Evolutionary conservation across 2,797 vertebrate genomes (phyloP).

Genomic region (Artibeus jamaicensis): DNA sequence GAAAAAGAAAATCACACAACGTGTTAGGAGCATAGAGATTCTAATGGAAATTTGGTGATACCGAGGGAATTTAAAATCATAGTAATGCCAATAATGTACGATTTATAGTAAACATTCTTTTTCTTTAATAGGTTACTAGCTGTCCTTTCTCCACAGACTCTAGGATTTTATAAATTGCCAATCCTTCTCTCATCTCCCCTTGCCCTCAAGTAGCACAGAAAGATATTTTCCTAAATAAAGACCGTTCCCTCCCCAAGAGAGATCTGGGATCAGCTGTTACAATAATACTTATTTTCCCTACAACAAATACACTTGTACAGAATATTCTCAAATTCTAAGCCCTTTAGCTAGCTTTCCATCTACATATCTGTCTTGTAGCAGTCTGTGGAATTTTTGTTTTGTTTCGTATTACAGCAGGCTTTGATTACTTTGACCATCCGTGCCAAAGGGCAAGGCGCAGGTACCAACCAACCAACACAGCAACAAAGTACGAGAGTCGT

Average conservation of each 20-base stretch:
- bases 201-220: neutral
- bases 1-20: neutral
- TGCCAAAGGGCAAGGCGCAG: neutral
- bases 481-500: neutral
- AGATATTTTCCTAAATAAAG: neutral
- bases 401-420: neutral
- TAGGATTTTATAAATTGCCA: neutral
- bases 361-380: neutral
- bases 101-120: neutral
- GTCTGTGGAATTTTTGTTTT: neutral
- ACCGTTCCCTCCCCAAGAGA: neutral
- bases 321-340: neutral
- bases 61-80: neutral
- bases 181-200: neutral
- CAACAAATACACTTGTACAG: neutral
- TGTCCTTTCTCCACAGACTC: neutral
- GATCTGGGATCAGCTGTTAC: neutral
- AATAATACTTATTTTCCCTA: neutral
- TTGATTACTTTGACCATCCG: conserved; percentile 1
- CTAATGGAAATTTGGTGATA: neutral
- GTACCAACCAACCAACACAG: neutral
- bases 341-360: neutral
- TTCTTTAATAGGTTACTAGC: neutral
- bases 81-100: neutral
- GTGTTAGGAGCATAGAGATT: neutral